Base-by-base conservation (phyloP, 1,140 invertebrate genomes). In the Formica selysi region DNA sequence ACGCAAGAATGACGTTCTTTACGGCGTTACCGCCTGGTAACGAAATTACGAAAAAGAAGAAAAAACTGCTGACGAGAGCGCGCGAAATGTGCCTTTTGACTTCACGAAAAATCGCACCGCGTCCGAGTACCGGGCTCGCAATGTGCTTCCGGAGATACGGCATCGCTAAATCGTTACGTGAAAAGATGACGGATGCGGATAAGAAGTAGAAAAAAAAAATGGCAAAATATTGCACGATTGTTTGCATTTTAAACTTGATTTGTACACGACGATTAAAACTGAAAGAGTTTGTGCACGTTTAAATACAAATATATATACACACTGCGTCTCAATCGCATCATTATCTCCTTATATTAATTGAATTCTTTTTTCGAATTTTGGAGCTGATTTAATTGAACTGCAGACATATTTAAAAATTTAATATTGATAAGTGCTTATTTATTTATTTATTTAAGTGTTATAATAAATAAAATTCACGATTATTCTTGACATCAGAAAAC, bases 1-100 rank as follows among this genome's bases (percentile, higher is more conserved):
- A 73, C 85, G 81, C 73, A 89, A 89, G 57, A 81, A 61, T 38
- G 36, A 81, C 59, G 73, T 85, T 76, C 38, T 76, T 85, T 70
- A 57, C 51, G 65, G 65, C n/a, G n/a, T 68, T 79, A 51, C 41
- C 19, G 48, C 44, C 44, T n/a, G 76, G 76, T 32, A n/a, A 54
- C 22, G 29, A 29, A 83, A 83, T 83, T 83, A 62, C 68, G 41
- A 83, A 83, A 51, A 51, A 6, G 48, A 3, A 13, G 5, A 44
- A 51, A 51, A 83, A 83, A 61, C 19, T 36, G 68, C 41, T 83
- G 79, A 73, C 64, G n/a, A 32, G 29, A 59, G 13, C 36, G 36
- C 36, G 26, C 44, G 48, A 19, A 51, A 19, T 44, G 51, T 38
- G 51, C 67, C 38, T 81, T 11, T 41, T 61, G 29, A 62, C 79